These are phyloP conservation scores for Nannoperca australis DNA, from an alignment of 2,797 vertebrate species.

Conservation along the genomic window DNA sequence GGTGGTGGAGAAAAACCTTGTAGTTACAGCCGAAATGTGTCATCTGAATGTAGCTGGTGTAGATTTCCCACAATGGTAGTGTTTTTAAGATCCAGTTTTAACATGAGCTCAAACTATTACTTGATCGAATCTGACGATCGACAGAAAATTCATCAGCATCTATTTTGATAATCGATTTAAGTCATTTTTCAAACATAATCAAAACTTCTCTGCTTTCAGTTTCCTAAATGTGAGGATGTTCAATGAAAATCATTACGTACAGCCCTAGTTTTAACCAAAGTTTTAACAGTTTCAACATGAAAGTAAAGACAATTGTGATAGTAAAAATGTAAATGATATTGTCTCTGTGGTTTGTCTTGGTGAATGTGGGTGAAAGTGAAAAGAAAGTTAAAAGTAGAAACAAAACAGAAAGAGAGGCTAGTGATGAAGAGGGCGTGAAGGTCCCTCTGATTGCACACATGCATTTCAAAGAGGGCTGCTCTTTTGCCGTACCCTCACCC, in stretches of 20 bases:
- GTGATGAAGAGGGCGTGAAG: constrained; percentile 53
- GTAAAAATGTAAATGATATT: background rate
- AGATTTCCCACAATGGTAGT: background rate
- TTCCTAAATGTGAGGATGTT: constrained; percentile 2
- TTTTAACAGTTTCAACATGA: background rate
- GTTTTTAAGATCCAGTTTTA: background rate
- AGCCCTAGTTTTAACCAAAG: background rate
- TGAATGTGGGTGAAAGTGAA: constrained; percentile 18
- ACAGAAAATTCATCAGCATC: background rate
- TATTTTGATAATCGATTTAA: background rate
- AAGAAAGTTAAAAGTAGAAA: constrained; percentile 25
- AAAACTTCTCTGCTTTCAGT: background rate
- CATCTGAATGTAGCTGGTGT: background rate
- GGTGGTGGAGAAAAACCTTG: background rate
- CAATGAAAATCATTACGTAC: background rate
- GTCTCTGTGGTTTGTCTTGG: constrained; percentile 12
- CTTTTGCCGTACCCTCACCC: constrained; percentile 51
- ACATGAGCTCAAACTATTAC: background rate
- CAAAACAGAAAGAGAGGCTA: constrained; percentile 17
- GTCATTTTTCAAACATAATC: background rate
- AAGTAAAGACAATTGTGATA: background rate
- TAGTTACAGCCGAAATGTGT: background rate
- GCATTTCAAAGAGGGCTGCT: constrained; percentile 77
- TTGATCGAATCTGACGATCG: background rate
- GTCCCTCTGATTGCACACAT: constrained; percentile 63